Evolutionary conservation across 2,888 invertebrate species (phyloP).

Genomic region (Sepiola atlantica): DNA sequence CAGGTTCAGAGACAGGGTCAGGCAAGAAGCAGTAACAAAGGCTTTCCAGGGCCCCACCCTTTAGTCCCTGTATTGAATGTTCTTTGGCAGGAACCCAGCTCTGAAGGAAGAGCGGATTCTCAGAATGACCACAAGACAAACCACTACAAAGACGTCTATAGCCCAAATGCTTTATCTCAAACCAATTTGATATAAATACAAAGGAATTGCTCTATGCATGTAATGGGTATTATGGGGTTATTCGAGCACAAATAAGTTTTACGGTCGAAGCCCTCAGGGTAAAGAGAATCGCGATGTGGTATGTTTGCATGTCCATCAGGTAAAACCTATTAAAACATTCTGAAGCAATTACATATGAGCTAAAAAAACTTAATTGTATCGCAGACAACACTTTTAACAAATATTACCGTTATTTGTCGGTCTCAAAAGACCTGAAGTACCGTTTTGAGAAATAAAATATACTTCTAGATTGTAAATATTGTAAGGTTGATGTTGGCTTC

Average conservation of each 20-base stretch:
- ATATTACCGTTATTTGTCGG: not conserved
- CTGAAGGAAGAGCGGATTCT: not conserved
- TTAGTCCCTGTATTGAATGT: not conserved
- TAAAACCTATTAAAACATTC: not conserved
- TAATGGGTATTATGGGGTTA: not conserved
- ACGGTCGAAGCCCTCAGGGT: not conserved
- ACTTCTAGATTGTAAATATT: too few species aligned
- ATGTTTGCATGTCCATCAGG: not conserved
- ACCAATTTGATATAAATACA: conserved; percentile 32
- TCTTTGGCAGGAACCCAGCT: not conserved
- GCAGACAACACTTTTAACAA: not conserved
- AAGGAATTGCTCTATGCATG: not conserved
- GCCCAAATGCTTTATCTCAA: not conserved
- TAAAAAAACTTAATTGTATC: not conserved
- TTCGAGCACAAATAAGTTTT: not conserved
- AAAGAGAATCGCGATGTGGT: not conserved
- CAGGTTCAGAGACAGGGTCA: conserved; percentile 4
- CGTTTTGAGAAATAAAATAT: too few species aligned
- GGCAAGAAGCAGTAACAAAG: not conserved
- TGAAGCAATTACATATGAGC: not conserved
- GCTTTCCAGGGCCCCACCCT: not conserved
- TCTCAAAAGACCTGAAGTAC: not conserved
- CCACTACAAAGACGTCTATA: not conserved
- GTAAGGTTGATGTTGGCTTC: too few species aligned
- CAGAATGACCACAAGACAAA: conserved; percentile 5